A percentile compares a stretch with the other conserved stretches of the same genome.
Conservation (phyloP, 2,888 invertebrate species). For the Sisyra nigra region DNA sequence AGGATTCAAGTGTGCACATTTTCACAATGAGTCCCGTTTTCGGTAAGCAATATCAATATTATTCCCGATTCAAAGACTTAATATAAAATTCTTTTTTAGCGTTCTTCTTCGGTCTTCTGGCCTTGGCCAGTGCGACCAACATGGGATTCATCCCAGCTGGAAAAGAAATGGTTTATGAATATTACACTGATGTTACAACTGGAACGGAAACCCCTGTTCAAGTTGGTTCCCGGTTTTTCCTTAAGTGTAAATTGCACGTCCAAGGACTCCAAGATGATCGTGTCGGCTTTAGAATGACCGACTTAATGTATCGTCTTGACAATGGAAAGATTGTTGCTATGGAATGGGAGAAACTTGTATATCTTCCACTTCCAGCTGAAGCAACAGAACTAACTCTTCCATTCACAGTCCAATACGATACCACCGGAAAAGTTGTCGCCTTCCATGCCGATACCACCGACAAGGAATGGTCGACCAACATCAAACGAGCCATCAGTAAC, state of each 20-base stretch:
- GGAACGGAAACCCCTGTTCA: slow-evolving; percentile 21
- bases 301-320: slow-evolving; percentile 21
- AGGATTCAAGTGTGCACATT: background rate
- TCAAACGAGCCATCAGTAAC: slow-evolving; percentile 27
- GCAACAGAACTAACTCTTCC: slow-evolving; percentile 14
- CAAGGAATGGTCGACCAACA: slow-evolving; percentile 23
- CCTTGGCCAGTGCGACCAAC: background rate
- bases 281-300: slow-evolving; percentile 18
- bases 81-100: background rate
- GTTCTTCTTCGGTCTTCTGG: slow-evolving; percentile 1
- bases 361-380: slow-evolving; percentile 15
- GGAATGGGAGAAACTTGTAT: background rate
- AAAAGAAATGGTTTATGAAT: slow-evolving; percentile 28
- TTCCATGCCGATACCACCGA: slow-evolving; percentile 20
- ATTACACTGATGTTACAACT: slow-evolving; percentile 23
- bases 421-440: slow-evolving; percentile 18
- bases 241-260: slow-evolving; percentile 23
- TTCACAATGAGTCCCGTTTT: background rate
- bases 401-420: slow-evolving; percentile 17
- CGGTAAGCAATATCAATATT: background rate
- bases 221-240: slow-evolving; percentile 21
- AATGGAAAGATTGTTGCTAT: slow-evolving; percentile 17
- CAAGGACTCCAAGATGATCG: slow-evolving; percentile 17
- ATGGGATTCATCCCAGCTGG: slow-evolving; percentile 26
- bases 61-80: too few species aligned